phyloP scores from a whole-genome alignment of 2,888 invertebrate genomes.

The Phragmatobia fuliginosa region DNA sequence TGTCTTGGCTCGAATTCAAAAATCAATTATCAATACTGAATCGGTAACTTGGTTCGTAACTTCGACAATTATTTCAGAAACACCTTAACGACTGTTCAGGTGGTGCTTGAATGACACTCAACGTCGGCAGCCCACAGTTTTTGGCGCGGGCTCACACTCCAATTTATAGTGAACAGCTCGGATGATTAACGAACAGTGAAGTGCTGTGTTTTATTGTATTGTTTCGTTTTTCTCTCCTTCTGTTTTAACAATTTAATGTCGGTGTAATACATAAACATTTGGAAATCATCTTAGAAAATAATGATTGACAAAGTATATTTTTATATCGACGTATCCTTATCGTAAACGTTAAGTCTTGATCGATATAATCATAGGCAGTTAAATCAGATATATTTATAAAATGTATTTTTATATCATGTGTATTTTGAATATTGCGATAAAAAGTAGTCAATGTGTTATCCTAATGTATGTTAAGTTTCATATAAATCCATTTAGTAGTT shows the following conservation, averaged over 20 bases:
- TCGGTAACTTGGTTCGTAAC: slow-evolving; percentile 49
- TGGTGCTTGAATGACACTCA: slow-evolving; percentile 73
- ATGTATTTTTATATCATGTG: too few relatives aligned
- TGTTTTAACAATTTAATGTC: neutral
- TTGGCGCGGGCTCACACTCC: slow-evolving; percentile 69
- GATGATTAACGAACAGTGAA: slow-evolving; percentile 56
- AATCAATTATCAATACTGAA: slow-evolving; percentile 78
- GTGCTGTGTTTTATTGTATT: slow-evolving; percentile 35
- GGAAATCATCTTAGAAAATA: neutral
- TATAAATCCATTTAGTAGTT: too few relatives aligned
- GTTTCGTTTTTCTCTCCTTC: neutral
- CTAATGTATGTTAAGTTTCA: too few relatives aligned
- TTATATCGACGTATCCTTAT: neutral
- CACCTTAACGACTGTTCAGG: slow-evolving; percentile 76
- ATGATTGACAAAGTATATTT: neutral
- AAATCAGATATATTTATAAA: too few relatives aligned
- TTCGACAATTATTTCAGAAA: slow-evolving; percentile 80
- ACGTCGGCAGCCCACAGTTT: slow-evolving; percentile 65
- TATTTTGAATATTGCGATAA: too few relatives aligned
- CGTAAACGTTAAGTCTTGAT: too few relatives aligned
- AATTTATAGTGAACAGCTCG: slow-evolving; percentile 67
- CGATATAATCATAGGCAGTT: too few relatives aligned
- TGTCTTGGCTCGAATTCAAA: slow-evolving; percentile 76
- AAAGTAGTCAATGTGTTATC: too few relatives aligned
- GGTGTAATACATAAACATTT: neutral